Percentiles rank a stretch among this genome's conserved stretches.
These are phyloP conservation scores for Xestobium rufovillosum DNA, from an alignment of 2,888 invertebrate genomes.

Conservation along the genomic window DNA sequence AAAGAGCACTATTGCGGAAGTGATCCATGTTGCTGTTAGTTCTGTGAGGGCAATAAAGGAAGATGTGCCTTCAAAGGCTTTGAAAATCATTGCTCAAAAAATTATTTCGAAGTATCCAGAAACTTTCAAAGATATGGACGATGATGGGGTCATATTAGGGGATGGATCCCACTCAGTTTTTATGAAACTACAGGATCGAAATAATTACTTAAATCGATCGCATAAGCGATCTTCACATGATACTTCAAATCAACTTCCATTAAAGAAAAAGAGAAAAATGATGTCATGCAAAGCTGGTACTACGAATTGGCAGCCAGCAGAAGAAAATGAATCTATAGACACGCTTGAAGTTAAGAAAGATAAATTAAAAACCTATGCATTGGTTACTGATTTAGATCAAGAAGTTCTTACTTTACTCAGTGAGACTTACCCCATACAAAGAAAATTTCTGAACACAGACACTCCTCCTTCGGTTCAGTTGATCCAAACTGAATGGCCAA, in stretches of 20 bases:
- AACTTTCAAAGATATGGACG: slow-evolving; percentile 24
- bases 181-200: slow-evolving; percentile 22
- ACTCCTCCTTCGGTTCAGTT: slow-evolving; percentile 7
- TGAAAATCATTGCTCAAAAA: slow-evolving; percentile 1
- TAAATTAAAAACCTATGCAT: too few species aligned
- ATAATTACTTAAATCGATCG: slow-evolving; percentile 25
- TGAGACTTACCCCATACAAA: slow-evolving; percentile 16
- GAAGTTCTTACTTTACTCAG: too few species aligned
- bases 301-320: too few species aligned
- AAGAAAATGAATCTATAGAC: too few species aligned
- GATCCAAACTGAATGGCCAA: slow-evolving; percentile 14
- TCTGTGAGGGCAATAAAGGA: neutral
- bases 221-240: slow-evolving; percentile 15
- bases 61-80: neutral
- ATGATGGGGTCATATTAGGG: slow-evolving; percentile 23
- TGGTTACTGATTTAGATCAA: too few species aligned
- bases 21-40: neutral
- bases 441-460: slow-evolving; percentile 11
- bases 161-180: slow-evolving; percentile 22
- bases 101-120: slow-evolving; percentile 20
- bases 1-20: neutral
- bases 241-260: too few species aligned
- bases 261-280: too few species aligned
- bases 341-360: too few species aligned
- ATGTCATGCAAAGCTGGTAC: too few species aligned